These are phyloP conservation scores for Leucopsar rothschildi DNA, from an alignment of 2,113 vertebrate species.

Conservation along the genomic window DNA sequence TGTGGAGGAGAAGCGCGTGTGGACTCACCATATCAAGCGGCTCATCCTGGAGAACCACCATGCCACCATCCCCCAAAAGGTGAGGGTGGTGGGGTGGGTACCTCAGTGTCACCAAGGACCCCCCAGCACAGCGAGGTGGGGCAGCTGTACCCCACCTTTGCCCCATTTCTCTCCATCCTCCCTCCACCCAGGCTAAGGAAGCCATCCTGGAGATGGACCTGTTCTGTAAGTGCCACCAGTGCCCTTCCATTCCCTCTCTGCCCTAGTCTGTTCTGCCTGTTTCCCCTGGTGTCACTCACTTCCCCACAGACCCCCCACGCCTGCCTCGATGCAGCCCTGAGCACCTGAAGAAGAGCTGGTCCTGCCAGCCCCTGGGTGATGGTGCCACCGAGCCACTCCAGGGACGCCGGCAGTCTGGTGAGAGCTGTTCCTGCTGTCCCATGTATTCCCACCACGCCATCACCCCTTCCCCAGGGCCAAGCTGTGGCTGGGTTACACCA, in stretches of 20 bases:
- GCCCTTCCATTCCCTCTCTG: neutral
- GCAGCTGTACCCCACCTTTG: neutral
- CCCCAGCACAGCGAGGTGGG: rapidly evolving
- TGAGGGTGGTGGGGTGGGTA: neutral
- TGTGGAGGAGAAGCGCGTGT: constrained; percentile 87
- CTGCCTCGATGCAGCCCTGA: constrained; percentile 86
- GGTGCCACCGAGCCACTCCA: neutral
- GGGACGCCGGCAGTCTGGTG: constrained; percentile 88
- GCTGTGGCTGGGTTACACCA: neutral
- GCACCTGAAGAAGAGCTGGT: constrained; percentile 82
- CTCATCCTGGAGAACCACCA: constrained; percentile 97
- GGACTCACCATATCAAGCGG: constrained; percentile 95
- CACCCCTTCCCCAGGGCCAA: neutral
- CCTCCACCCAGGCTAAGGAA: constrained; percentile 83
- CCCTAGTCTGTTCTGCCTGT: rapidly evolving
- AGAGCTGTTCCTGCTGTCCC: neutral
- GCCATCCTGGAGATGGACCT: constrained; percentile 90
- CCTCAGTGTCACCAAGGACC: neutral
- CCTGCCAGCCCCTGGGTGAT: constrained; percentile 65
- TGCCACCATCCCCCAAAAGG: constrained; percentile 89
- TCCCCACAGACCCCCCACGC: constrained; percentile 56
- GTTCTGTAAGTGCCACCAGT: constrained; percentile 79
- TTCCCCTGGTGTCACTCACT: neutral
- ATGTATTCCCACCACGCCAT: rapidly evolving
- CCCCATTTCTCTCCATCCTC: neutral